These are phyloP conservation scores for Pristis pectinata DNA, from an alignment of 2,797 vertebrate genomes.

Conservation along the genomic window DNA sequence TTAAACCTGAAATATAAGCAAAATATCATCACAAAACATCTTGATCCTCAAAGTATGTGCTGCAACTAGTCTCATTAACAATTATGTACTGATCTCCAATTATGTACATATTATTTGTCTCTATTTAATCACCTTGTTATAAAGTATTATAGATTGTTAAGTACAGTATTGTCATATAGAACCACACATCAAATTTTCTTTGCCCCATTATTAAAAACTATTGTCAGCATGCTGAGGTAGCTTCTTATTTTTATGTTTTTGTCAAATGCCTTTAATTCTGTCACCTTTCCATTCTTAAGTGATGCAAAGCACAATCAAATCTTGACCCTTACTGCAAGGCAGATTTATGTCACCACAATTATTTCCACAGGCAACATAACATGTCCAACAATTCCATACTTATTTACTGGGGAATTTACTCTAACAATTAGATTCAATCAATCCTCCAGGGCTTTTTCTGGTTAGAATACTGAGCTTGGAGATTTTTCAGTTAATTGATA, in stretches of 20 bases:
- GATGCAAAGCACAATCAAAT: background rate
- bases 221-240: background rate
- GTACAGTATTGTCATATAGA: no score
- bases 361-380: background rate
- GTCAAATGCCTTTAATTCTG: background rate
- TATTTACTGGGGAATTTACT: slow-evolving; percentile 8
- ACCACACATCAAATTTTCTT: no score
- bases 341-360: slow-evolving; percentile 1
- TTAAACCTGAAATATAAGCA: background rate
- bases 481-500: background rate
- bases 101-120: background rate
- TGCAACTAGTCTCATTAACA: background rate
- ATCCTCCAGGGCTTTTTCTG: background rate
- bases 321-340: background rate
- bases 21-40: background rate
- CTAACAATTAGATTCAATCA: background rate
- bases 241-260: background rate
- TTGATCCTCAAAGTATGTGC: background rate
- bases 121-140: background rate
- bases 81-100: background rate
- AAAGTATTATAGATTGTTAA: no score
- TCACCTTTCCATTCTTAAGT: background rate
- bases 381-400: background rate
- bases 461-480: background rate
- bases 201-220: background rate